A percentile compares a stretch with the other conserved stretches of the same genome.
Conservation (phyloP, 2,888 invertebrate species). For the Sarcophaga caerulescens region DNA sequence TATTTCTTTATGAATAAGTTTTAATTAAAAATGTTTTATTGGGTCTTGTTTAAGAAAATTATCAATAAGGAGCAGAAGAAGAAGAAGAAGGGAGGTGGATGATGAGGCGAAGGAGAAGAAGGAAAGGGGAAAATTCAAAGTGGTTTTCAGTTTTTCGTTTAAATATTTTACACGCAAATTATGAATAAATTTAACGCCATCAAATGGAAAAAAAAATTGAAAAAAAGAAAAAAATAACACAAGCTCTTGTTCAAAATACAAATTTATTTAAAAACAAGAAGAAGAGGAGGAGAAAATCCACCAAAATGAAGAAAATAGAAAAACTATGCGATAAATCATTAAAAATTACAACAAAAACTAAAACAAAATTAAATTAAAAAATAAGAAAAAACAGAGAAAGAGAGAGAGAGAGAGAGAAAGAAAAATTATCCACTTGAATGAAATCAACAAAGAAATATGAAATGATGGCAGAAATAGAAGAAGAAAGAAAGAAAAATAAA, state of each 20-base stretch:
- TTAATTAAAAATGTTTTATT: not conserved
- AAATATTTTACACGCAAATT: conserved; percentile 65
- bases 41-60: not conserved
- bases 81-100: not conserved
- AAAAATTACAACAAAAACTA: not conserved
- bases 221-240: not conserved
- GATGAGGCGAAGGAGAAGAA: not conserved
- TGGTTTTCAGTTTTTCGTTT: conserved; percentile 4
- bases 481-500: conserved; percentile 19
- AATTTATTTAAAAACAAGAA: not conserved
- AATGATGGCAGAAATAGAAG: not conserved
- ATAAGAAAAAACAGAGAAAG: not conserved
- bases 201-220: conserved; percentile 50
- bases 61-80: not conserved
- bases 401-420: no score
- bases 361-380: conserved; percentile 33
- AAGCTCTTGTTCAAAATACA: not conserved
- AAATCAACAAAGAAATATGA: not conserved
- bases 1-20: not conserved
- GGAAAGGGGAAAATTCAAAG: conserved; percentile 2
- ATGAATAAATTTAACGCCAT: conserved; percentile 68
- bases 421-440: no score
- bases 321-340: no score
- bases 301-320: no score
- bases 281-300: not conserved